Base-by-base conservation (phyloP, 2,797 vertebrate species). In the Pseudocheirus occidentalis region DNA sequence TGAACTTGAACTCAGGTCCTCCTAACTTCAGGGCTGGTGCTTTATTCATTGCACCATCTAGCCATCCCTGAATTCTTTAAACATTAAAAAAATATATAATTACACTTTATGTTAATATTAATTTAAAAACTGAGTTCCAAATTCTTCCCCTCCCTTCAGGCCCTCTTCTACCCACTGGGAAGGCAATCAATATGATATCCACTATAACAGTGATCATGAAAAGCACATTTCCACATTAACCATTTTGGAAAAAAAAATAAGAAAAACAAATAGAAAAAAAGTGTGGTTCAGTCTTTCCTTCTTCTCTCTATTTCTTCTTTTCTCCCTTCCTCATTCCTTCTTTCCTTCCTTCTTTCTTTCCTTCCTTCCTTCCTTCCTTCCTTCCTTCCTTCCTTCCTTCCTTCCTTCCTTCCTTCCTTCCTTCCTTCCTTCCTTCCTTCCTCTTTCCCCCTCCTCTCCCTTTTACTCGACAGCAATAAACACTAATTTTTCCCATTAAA, bases 401-500 rank as follows among this genome's bases (percentile, higher is more conserved):
- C 97, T 97, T 96, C 97, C 97, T 98, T 97, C 96, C 97, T 96
- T 97, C 97, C 97, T 98, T 98, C 96, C 97, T 96, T 96, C 62
- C 96, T 97, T 96, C 97, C 97, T 97, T 59, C 29, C 29, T 59
- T 96, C 96, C 97, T 97, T 97, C 97, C 96, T 98, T 98, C 96
- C 97, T 96, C 97, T 97, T 97, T 98, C 97, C 95, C 96, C 56
- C 96, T 97, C 95, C 57, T 14, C 11, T 97, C 97, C 96, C 87
- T 98, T 98, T 98, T 98, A 99, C 98, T 98, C 97, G 98, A 96
- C 95, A 97, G 98, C 97, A 98, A 97, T 98, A 98, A 98, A 98
- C 98, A 97, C 57, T 97, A 97, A 97, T 98, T 98, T 98, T 98
- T 98, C 98, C 98, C 98, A 98, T 98, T 98, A 98, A 98, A 98